Evolutionary conservation across 2,888 invertebrate genomes (phyloP).

Genomic region (Lycocerus yunnanus): DNA sequence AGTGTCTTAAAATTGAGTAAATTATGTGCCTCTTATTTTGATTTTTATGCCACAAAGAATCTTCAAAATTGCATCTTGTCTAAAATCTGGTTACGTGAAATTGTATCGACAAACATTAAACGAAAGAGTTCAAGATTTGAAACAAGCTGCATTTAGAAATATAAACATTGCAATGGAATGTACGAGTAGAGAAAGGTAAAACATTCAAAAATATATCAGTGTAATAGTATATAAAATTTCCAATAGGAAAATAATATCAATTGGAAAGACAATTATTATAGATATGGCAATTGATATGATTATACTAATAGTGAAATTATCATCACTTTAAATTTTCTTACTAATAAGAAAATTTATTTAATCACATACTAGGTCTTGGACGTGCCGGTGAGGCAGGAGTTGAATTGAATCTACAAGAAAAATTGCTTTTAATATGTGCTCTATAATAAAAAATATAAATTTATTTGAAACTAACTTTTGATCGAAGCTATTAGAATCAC

Average conservation of each 20-base stretch:
- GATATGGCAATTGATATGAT: background rate
- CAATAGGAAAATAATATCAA: background rate
- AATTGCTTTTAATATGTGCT: background rate
- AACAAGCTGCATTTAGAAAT: background rate
- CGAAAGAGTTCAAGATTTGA: background rate
- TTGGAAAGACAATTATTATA: background rate
- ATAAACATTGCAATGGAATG: background rate
- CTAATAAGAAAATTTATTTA: background rate
- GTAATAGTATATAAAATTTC: background rate
- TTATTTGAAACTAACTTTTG: conserved; percentile 30
- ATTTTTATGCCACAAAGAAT: background rate
- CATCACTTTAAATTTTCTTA: background rate
- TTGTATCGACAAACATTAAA: background rate
- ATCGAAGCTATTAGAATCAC: conserved; percentile 39
- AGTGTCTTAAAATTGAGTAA: background rate
- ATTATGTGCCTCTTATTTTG: background rate
- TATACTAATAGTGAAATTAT: background rate
- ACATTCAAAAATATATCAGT: background rate
- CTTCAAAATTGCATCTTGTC: background rate
- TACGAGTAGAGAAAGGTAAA: background rate
- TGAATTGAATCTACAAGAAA: conserved; percentile 18
- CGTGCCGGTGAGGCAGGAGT: conserved; percentile 30
- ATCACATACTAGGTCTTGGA: conserved; percentile 31
- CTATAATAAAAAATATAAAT: background rate
- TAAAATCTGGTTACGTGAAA: background rate